phyloP scores from a whole-genome alignment of 2,113 vertebrate genomes.

The Grus americana region DNA sequence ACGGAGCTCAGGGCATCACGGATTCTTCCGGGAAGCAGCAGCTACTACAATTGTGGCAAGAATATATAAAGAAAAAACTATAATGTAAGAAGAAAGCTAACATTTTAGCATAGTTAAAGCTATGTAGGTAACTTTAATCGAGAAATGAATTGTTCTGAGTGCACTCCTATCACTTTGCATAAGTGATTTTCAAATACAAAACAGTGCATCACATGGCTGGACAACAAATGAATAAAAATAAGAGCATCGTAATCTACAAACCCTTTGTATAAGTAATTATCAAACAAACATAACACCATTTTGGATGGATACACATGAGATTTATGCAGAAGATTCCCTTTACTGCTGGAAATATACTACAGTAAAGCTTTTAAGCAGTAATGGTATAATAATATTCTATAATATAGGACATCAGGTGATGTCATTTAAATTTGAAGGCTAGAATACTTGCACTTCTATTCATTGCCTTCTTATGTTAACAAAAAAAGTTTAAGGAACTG shows the following conservation, averaged over 20 bases:
- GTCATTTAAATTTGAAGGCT: not conserved
- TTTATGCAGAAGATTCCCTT: not conserved
- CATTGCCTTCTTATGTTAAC: not conserved
- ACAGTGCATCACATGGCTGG: not conserved
- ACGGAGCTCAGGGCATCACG: not conserved
- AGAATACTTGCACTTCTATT: not conserved
- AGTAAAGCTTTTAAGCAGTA: not conserved
- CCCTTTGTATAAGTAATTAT: not conserved
- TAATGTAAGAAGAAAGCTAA: not conserved
- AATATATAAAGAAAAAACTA: not conserved
- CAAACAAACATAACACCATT: not conserved
- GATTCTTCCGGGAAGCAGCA: not conserved
- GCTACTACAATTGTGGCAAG: not conserved
- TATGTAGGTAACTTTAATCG: not conserved
- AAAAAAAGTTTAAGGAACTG: not conserved
- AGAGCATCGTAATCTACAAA: not conserved
- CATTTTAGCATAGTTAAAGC: not conserved
- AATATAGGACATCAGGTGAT: not conserved
- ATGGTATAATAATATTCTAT: not conserved
- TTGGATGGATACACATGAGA: not conserved
- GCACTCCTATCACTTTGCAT: not conserved
- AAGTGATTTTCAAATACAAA: not conserved
- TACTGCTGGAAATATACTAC: not conserved
- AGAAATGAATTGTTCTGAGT: not conserved
- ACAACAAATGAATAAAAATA: not conserved